A percentile compares a stretch with the other conserved stretches of the same genome.
Evolutionary conservation across 2,797 vertebrate genomes (phyloP).

Genomic region (Poeciliopsis infans): DNA sequence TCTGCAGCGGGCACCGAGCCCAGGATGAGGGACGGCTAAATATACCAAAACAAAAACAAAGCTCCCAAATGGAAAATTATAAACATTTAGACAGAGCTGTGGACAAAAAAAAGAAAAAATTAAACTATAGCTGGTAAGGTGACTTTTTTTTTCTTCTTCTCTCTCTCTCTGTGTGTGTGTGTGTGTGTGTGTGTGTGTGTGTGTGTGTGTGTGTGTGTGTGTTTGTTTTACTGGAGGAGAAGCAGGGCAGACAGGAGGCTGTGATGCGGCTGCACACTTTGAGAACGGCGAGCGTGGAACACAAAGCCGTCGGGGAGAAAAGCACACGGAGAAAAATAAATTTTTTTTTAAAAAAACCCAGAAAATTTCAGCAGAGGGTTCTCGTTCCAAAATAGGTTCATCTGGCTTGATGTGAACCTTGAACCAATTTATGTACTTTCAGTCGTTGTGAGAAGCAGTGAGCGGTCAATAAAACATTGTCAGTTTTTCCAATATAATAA

Average conservation of each 20-base stretch:
- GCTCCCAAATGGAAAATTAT: conserved; percentile 75
- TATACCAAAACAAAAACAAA: conserved; percentile 83
- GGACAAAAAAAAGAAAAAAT: conserved; percentile 28
- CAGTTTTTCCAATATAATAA: neutral
- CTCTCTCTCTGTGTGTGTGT: neutral
- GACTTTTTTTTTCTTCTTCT: conserved; percentile 27
- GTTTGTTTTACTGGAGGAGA: conserved; percentile 47
- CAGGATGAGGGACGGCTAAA: conserved; percentile 78
- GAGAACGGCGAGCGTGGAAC: conserved; percentile 25
- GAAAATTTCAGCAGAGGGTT: no score
- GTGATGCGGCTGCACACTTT: conserved; percentile 41
- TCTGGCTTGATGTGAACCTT: neutral
- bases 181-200: no score
- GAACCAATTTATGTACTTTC: neutral
- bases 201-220: conserved; percentile 13
- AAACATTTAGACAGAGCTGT: conserved; percentile 76
- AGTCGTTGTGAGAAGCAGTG: neutral
- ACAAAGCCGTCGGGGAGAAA: conserved; percentile 13
- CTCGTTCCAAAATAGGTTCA: conserved; percentile 18
- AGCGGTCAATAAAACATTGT: neutral
- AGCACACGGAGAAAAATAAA: neutral
- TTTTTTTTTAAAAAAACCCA: no score
- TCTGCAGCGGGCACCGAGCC: conserved; percentile 74
- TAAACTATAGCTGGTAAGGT: conserved; percentile 65
- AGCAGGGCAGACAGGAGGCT: conserved; percentile 35